phyloP scores from a whole-genome alignment of 2,797 vertebrate species.

The Ctenochaetus hawaiiensis region DNA sequence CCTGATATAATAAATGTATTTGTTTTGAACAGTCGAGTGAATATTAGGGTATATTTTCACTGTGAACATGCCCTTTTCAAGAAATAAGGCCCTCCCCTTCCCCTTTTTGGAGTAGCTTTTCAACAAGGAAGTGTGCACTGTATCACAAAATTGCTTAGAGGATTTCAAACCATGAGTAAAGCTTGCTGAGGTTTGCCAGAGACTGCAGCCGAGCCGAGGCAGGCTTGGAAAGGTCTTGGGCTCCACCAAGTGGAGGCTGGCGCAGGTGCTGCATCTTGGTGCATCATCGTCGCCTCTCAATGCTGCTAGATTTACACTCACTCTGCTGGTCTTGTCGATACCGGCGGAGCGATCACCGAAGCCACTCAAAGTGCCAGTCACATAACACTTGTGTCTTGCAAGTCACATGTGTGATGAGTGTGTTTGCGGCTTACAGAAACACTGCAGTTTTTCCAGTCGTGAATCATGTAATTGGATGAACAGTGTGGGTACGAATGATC shows the following conservation, averaged over 20 bases:
- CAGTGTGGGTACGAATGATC: background rate
- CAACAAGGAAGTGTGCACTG: slow-evolving; percentile 71
- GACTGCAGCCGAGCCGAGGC: slow-evolving; percentile 58
- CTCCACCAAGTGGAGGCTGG: slow-evolving; percentile 86
- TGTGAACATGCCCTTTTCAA: slow-evolving; percentile 48
- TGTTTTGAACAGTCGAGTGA: background rate
- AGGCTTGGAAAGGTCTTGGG: slow-evolving; percentile 81
- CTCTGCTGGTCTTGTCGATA: slow-evolving; percentile 67
- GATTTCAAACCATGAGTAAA: slow-evolving; percentile 78
- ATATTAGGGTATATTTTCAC: slow-evolving; percentile 12
- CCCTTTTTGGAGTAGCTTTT: slow-evolving; percentile 53
- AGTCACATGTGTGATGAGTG: slow-evolving; percentile 2
- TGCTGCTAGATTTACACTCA: slow-evolving; percentile 62
- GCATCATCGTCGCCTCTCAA: slow-evolving; percentile 62
- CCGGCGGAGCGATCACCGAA: slow-evolving; percentile 67
- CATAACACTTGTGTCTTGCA: slow-evolving; percentile 17
- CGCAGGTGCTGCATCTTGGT: slow-evolving; percentile 43
- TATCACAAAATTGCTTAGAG: slow-evolving; percentile 78
- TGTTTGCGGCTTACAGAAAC: slow-evolving; percentile 5
- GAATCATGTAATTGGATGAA: background rate
- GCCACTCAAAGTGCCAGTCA: slow-evolving; percentile 75
- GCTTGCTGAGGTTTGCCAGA: slow-evolving; percentile 72
- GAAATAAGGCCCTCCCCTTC: slow-evolving; percentile 37
- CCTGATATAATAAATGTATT: background rate
- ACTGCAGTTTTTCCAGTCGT: background rate